These are phyloP conservation scores for Idaea biselata DNA, from an alignment of 2,888 invertebrate species.

Conservation along the genomic window DNA sequence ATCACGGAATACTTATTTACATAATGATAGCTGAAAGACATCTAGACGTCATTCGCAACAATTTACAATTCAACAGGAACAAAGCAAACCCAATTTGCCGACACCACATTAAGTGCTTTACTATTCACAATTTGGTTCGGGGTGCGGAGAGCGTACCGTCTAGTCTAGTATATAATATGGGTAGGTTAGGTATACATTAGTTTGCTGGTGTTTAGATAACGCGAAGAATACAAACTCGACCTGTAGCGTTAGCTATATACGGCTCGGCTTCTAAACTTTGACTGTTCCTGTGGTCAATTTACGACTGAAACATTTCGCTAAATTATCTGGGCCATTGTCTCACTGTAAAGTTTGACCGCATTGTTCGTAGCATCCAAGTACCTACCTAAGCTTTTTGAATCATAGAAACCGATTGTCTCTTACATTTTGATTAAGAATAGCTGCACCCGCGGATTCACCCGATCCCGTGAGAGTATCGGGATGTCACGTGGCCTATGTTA, in stretches of 20 bases:
- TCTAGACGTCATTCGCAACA: neutral
- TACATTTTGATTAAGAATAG: neutral
- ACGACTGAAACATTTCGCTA: slow-evolving; percentile 1
- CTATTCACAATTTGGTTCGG: neutral
- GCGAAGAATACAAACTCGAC: neutral
- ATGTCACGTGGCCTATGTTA: too few relatives aligned
- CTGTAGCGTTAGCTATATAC: neutral
- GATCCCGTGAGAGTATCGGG: too few relatives aligned
- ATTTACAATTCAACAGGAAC: neutral
- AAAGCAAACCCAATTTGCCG: neutral
- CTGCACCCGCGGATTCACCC: neutral
- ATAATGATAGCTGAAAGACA: neutral
- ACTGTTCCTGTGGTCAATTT: slow-evolving; percentile 1
- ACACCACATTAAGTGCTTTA: neutral
- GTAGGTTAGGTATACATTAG: neutral
- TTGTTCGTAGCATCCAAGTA: neutral
- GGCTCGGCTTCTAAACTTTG: neutral
- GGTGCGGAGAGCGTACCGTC: neutral
- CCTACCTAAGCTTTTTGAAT: neutral
- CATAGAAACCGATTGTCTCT: neutral
- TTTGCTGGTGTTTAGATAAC: neutral
- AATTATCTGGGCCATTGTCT: neutral
- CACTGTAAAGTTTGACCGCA: neutral
- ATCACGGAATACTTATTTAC: too few relatives aligned
- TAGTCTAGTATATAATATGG: neutral